phyloP scores from a whole-genome alignment of 2,113 vertebrate genomes.

The Gallinago media region DNA sequence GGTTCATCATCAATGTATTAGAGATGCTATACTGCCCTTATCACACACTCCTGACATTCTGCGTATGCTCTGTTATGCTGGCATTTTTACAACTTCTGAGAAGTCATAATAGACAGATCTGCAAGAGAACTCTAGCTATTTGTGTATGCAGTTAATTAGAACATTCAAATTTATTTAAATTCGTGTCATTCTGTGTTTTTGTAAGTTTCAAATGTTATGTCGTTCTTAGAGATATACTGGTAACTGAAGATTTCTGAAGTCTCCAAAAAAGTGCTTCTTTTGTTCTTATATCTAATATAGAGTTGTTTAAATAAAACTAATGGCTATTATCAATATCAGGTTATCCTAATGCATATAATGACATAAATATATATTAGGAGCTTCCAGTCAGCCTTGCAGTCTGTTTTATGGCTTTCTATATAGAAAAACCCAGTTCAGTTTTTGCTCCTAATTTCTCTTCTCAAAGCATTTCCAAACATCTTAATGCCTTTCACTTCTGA shows the following conservation, averaged over 20 bases:
- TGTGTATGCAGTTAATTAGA: slow-evolving; percentile 66
- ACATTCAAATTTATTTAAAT: slow-evolving; percentile 62
- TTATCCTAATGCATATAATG: background rate
- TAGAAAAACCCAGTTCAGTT: background rate
- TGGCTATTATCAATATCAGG: background rate
- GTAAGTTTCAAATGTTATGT: slow-evolving; percentile 59
- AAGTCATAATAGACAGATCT: background rate
- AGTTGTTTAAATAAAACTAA: background rate
- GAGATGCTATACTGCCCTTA: background rate
- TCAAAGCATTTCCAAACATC: background rate
- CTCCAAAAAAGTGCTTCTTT: background rate
- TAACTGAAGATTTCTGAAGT: slow-evolving; percentile 29
- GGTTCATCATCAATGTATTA: background rate
- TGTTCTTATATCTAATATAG: background rate
- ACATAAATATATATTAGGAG: background rate
- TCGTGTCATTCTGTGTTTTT: slow-evolving; percentile 51
- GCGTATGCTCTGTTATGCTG: background rate
- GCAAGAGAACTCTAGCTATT: slow-evolving; percentile 1
- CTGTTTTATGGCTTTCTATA: background rate
- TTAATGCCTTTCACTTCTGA: background rate
- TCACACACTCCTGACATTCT: background rate
- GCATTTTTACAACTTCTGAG: background rate
- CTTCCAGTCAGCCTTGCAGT: background rate
- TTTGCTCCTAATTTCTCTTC: background rate
- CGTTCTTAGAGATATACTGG: slow-evolving; percentile 52